phyloP scores from a whole-genome alignment of 2,888 invertebrate species.

The Papilio demoleus region DNA sequence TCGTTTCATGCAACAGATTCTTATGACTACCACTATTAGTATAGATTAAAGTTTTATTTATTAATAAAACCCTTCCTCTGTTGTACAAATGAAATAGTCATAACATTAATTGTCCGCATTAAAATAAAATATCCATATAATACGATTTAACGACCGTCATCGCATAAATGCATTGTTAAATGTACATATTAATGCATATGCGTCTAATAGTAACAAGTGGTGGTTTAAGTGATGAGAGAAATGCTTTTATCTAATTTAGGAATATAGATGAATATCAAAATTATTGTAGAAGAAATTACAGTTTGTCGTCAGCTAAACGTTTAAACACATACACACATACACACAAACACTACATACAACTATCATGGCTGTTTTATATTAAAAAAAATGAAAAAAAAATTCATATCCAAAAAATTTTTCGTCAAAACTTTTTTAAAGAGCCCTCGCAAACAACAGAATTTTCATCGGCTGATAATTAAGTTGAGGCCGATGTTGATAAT shows the following conservation, averaged over 20 bases:
- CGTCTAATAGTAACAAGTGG: slow-evolving; percentile 28
- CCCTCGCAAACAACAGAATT: too few species aligned
- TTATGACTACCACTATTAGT: too few species aligned
- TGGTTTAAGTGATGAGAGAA: slow-evolving; percentile 1
- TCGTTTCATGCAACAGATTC: too few species aligned
- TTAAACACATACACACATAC: too few species aligned
- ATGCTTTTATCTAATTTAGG: neutral
- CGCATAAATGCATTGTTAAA: slow-evolving; percentile 40
- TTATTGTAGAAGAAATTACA: neutral
- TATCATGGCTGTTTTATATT: too few species aligned
- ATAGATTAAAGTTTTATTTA: too few species aligned
- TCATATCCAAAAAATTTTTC: too few species aligned
- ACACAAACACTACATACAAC: too few species aligned
- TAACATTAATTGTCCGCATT: slow-evolving; percentile 35
- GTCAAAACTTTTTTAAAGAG: too few species aligned
- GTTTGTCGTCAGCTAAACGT: neutral
- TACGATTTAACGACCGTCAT: slow-evolving; percentile 36
- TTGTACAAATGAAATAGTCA: slow-evolving; percentile 38
- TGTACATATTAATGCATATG: slow-evolving; percentile 36
- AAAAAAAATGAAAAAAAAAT: too few species aligned
- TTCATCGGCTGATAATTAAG: too few species aligned
- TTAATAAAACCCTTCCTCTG: slow-evolving; percentile 22
- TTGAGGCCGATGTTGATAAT: too few species aligned
- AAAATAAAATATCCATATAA: slow-evolving; percentile 42
- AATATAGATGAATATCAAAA: neutral